These are phyloP conservation scores for Rhinoraja longicauda DNA, from an alignment of 2,797 vertebrate species.

Conservation along the genomic window DNA sequence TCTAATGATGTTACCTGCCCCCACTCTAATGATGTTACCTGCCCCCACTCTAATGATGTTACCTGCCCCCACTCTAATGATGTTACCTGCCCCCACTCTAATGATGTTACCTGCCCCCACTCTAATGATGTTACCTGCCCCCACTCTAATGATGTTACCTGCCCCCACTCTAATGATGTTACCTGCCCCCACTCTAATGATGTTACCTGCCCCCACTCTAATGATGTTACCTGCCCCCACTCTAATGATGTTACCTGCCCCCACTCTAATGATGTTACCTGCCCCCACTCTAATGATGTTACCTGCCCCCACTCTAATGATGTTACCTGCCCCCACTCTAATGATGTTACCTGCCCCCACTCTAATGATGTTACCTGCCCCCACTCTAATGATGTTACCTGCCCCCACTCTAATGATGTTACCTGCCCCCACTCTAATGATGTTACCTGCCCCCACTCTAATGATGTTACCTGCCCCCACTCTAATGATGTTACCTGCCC, in stretches of 20 bases:
- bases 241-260: neutral
- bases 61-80: neutral
- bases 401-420: neutral
- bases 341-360: neutral
- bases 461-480: neutral
- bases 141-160: neutral
- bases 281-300: neutral
- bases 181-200: neutral
- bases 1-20: neutral
- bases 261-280: neutral
- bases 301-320: neutral
- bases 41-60: neutral
- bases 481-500: neutral
- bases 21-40: neutral
- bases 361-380: neutral
- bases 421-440: neutral
- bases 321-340: neutral
- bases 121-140: neutral
- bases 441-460: neutral
- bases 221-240: neutral
- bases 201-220: neutral
- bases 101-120: neutral
- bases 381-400: neutral
- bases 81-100: neutral
- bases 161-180: neutral